Evolutionary conservation across 1,140 invertebrate genomes (phyloP).

Genomic region (Zaprionus gabonicus): DNA sequence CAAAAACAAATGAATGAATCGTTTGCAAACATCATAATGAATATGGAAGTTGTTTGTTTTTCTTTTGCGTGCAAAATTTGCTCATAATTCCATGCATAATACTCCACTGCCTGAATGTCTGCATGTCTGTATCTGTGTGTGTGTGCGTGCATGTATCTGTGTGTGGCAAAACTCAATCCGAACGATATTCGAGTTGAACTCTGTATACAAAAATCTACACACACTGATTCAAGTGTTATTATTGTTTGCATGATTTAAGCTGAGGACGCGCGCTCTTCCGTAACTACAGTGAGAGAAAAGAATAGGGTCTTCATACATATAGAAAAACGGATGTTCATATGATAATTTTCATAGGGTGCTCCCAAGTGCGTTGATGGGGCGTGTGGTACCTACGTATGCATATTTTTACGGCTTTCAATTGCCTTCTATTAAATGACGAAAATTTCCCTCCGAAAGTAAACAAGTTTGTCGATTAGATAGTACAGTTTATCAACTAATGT

Average conservation of each 20-base stretch:
- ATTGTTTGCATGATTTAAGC: slow-evolving; percentile 58
- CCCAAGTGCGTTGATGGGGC: background rate
- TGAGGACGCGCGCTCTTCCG: slow-evolving; percentile 53
- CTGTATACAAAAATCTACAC: background rate
- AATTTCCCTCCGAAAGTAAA: background rate
- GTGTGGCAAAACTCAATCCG: slow-evolving; percentile 36
- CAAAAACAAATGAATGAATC: slow-evolving; percentile 23
- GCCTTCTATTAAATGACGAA: background rate
- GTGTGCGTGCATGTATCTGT: background rate
- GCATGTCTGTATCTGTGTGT: background rate
- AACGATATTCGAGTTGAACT: slow-evolving; percentile 33
- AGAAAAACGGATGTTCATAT: background rate
- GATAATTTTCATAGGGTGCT: background rate
- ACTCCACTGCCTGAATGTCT: slow-evolving; percentile 4
- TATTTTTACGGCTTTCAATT: background rate
- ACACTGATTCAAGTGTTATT: slow-evolving; percentile 48
- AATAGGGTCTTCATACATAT: no score
- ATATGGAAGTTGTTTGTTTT: slow-evolving; percentile 49
- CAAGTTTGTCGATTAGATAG: background rate
- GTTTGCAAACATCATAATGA: slow-evolving; percentile 31
- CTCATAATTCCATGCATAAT: slow-evolving; percentile 24
- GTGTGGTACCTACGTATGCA: background rate
- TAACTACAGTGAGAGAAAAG: slow-evolving; percentile 53
- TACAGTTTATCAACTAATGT: slow-evolving; percentile 5
- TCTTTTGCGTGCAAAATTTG: slow-evolving; percentile 39